Conservation (phyloP, 2,113 vertebrate genomes). For the Thomomys bottae region DNA sequence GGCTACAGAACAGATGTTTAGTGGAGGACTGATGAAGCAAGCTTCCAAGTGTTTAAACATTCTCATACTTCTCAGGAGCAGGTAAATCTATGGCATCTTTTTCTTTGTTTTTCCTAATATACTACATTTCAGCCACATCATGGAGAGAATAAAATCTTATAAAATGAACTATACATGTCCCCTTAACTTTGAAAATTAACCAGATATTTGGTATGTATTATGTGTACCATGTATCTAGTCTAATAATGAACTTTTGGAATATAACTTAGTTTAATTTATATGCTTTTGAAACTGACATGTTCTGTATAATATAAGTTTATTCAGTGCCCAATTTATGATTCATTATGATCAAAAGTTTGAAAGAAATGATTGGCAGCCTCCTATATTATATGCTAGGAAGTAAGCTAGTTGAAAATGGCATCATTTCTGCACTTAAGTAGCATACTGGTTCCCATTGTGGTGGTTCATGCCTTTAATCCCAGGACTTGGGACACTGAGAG, state of each 20-base stretch:
- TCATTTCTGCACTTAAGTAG: neutral
- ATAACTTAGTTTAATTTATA: neutral
- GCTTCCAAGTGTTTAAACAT: neutral
- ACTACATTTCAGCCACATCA: neutral
- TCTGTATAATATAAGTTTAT: neutral
- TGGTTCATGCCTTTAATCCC: too few species aligned
- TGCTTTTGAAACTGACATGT: neutral
- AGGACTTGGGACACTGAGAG: neutral
- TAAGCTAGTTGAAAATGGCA: neutral
- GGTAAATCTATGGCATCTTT: neutral
- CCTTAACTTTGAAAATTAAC: neutral
- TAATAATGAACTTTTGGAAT: neutral
- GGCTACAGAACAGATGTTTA: neutral
- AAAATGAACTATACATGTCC: neutral
- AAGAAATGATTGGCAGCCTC: neutral
- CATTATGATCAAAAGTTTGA: neutral
- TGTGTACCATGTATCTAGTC: neutral
- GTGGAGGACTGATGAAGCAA: neutral
- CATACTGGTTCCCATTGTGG: too few species aligned
- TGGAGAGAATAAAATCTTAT: neutral
- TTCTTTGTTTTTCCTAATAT: neutral
- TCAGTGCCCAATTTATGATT: neutral
- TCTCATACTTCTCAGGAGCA: slow-evolving; percentile 8
- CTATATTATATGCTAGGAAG: neutral
- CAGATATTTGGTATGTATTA: neutral